Evolutionary conservation across 2,113 vertebrate genomes (phyloP).

Genomic region (Haemorhous mexicanus): DNA sequence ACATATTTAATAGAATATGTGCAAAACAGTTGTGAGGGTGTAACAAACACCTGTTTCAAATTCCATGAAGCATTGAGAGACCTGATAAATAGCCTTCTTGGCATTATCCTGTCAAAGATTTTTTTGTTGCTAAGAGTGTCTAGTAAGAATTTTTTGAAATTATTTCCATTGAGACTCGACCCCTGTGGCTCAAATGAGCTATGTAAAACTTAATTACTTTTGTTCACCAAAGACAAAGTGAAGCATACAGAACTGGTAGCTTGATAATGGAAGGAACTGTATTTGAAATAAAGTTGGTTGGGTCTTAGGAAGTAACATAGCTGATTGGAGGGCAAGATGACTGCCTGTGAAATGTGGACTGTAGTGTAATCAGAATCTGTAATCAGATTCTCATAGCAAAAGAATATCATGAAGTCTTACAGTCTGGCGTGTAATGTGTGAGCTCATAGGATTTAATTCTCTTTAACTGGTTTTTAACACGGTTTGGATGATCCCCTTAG

Average conservation of each 20-base stretch:
- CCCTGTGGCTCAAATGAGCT: background rate
- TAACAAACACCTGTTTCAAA: background rate
- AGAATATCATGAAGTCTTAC: background rate
- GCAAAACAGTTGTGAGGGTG: background rate
- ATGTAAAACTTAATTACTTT: background rate
- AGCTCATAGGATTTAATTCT: background rate
- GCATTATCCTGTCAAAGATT: background rate
- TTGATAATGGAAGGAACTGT: background rate
- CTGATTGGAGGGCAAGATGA: background rate
- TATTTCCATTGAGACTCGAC: background rate
- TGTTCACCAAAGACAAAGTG: background rate
- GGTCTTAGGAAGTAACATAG: background rate
- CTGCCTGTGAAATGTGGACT: background rate
- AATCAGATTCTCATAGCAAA: background rate
- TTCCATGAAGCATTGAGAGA: background rate
- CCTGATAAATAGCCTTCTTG: background rate
- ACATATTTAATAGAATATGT: accelerated
- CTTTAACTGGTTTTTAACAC: background rate
- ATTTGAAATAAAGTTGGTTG: background rate
- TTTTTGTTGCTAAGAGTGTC: background rate
- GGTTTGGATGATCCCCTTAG: background rate
- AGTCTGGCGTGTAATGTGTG: background rate
- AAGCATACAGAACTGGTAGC: background rate
- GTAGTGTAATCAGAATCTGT: background rate
- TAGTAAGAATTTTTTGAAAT: background rate